Conservation (phyloP, 2,888 invertebrate genomes). For the Lasioglossum zephyrum region DNA sequence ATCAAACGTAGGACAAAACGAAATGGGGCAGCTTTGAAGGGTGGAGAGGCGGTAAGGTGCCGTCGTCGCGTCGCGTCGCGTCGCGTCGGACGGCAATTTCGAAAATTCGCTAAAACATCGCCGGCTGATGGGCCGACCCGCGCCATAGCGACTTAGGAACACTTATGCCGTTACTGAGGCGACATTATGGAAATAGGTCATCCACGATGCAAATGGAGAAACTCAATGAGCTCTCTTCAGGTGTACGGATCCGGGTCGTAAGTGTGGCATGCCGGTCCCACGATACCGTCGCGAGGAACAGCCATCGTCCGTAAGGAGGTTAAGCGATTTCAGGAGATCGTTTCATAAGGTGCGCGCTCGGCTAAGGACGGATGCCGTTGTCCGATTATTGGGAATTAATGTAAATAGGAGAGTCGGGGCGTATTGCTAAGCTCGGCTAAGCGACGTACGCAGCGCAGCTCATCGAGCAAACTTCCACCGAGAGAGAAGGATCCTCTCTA, state of each 20-base stretch:
- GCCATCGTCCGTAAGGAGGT: constrained; percentile 45
- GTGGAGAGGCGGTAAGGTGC: too few relatives aligned
- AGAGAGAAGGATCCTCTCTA: constrained; percentile 44
- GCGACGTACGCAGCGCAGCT: constrained; percentile 59
- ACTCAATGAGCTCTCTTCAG: constrained; percentile 72
- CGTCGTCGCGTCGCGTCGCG: background rate
- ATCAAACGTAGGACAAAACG: background rate
- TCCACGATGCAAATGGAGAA: constrained; percentile 76
- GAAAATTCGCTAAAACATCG: constrained; percentile 50
- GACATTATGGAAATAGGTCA: constrained; percentile 73
- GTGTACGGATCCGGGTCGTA: constrained; percentile 68
- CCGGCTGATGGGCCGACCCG: constrained; percentile 22
- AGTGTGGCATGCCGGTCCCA: constrained; percentile 57
- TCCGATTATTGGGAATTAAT: constrained; percentile 79
- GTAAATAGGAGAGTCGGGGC: constrained; percentile 73
- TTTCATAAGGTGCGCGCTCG: constrained; percentile 58
- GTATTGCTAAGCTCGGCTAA: constrained; percentile 71
- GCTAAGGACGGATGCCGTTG: constrained; percentile 64
- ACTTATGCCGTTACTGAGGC: constrained; percentile 53
- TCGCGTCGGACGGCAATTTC: constrained; percentile 32
- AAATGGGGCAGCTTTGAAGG: background rate
- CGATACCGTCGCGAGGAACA: constrained; percentile 36
- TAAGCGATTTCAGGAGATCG: constrained; percentile 58
- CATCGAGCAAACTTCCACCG: constrained; percentile 58
- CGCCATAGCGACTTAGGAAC: constrained; percentile 30